Conservation (phyloP, 2,113 vertebrate genomes). For the Opisthocomus hoazin region DNA sequence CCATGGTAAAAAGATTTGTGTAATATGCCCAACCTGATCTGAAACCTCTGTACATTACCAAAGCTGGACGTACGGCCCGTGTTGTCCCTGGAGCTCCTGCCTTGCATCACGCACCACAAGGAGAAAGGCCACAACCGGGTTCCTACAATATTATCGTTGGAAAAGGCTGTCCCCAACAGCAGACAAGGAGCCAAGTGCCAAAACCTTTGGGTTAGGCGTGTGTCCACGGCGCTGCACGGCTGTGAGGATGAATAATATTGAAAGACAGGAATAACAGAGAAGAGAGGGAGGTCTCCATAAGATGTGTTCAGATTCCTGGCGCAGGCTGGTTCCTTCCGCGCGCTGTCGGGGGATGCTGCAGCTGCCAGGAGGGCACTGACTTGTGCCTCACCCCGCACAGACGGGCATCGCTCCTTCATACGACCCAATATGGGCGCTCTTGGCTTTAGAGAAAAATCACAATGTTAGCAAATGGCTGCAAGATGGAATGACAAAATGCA, state of each 20-base stretch:
- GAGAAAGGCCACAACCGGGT: background rate
- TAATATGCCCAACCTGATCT: background rate
- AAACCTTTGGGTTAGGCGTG: background rate
- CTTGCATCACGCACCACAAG: background rate
- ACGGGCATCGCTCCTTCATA: accelerated
- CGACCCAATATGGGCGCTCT: background rate
- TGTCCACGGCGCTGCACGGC: background rate
- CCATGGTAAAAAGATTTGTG: background rate
- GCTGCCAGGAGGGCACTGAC: background rate
- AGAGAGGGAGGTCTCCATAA: background rate
- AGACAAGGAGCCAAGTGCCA: background rate
- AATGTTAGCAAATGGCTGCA: background rate
- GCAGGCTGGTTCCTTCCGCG: background rate
- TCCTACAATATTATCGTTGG: accelerated
- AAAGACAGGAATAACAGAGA: background rate
- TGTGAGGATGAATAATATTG: background rate
- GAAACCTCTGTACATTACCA: background rate
- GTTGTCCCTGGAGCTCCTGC: background rate
- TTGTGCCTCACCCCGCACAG: background rate
- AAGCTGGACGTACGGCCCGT: accelerated
- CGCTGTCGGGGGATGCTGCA: background rate
- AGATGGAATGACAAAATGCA: background rate
- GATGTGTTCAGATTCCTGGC: background rate
- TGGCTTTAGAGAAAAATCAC: background rate
- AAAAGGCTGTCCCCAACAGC: background rate